Conservation (phyloP, 2,888 invertebrate species). For the Keiferia lycopersicella region DNA sequence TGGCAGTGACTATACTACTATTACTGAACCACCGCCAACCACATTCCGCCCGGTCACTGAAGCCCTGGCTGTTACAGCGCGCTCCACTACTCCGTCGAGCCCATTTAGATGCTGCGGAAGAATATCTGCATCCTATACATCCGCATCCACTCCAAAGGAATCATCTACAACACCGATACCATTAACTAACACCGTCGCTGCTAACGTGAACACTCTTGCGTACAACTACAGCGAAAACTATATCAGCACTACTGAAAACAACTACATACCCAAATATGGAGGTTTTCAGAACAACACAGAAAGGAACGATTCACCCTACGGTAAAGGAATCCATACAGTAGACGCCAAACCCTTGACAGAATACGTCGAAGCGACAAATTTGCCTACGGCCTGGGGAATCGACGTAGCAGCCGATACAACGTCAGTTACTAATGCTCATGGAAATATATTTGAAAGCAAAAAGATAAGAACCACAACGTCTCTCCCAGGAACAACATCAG, state of each 20-base stretch:
- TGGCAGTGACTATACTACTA: conserved; percentile 49
- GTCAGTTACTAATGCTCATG: conserved; percentile 49
- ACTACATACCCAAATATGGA: conserved; percentile 61
- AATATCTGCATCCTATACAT: conserved; percentile 73
- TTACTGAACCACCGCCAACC: conserved; percentile 50
- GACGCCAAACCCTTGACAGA: conserved; percentile 74
- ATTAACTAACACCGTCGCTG: conserved; percentile 71
- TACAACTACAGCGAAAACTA: conserved; percentile 48
- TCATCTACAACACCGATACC: conserved; percentile 63
- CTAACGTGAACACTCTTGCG: conserved; percentile 51
- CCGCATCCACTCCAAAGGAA: conserved; percentile 55
- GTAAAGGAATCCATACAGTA: conserved; percentile 64
- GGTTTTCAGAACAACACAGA: conserved; percentile 73
- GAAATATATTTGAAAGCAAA: conserved; percentile 66
- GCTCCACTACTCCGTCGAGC: conserved; percentile 55
- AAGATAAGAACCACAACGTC: conserved; percentile 57
- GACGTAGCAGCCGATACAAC: conserved; percentile 57
- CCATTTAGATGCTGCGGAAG: conserved; percentile 70
- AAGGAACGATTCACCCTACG: conserved; percentile 67
- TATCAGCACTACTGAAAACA: conserved; percentile 54
- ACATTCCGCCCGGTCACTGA: conserved; percentile 50
- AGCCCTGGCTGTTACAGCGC: conserved; percentile 45
- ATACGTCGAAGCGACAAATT: conserved; percentile 68
- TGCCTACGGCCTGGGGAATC: conserved; percentile 72
- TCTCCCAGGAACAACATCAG: conserved; percentile 56